A percentile compares a stretch with the other conserved stretches of the same genome.
phyloP scores from a whole-genome alignment of 2,113 vertebrate species.

The Sturnus vulgaris region DNA sequence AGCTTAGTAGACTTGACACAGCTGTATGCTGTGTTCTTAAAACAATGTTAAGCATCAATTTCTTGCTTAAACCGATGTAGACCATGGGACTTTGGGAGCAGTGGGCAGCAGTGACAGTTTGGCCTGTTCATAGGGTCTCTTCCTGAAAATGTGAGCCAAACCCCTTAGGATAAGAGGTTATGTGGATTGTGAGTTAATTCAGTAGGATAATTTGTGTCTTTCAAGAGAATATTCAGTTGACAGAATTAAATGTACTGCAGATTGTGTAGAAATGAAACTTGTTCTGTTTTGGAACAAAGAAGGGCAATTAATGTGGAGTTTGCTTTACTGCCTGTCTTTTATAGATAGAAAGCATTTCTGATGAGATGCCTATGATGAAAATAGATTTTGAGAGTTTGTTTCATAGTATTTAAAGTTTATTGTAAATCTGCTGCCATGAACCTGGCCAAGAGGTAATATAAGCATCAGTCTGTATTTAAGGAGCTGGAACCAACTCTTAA shows the following conservation, averaged over 20 bases:
- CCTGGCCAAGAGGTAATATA: background rate
- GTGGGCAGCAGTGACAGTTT: background rate
- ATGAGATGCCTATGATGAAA: background rate
- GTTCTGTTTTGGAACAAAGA: background rate
- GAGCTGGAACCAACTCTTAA: background rate
- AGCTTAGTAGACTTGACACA: background rate
- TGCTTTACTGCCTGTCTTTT: background rate
- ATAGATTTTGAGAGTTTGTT: background rate
- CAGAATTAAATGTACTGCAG: background rate
- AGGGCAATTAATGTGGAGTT: background rate
- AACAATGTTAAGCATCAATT: background rate
- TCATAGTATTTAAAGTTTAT: background rate
- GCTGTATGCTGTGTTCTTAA: background rate
- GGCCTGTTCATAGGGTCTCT: background rate
- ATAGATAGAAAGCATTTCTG: background rate
- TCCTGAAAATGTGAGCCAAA: background rate
- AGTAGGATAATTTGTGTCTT: background rate
- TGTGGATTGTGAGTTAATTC: background rate
- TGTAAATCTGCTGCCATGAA: background rate
- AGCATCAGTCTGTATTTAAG: background rate
- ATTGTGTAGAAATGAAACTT: background rate
- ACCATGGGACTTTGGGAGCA: background rate
- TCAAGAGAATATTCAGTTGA: background rate
- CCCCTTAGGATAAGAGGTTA: background rate
- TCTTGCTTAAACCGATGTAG: background rate